Evolutionary conservation across 2,888 invertebrate genomes (phyloP).

Genomic region (Sesia bembeciformis): DNA sequence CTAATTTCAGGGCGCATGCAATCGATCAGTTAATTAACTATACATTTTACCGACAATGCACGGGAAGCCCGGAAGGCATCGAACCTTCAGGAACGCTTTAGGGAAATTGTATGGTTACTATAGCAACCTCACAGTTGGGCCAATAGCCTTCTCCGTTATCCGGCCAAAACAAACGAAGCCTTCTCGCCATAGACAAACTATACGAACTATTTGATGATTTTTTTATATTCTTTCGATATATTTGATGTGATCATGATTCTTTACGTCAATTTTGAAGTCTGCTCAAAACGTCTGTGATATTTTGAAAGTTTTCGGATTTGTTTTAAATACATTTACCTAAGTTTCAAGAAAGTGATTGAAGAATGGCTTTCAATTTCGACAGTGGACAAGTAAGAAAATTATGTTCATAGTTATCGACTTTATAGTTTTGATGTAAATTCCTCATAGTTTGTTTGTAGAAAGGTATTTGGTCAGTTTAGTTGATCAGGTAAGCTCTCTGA

Average conservation of each 20-base stretch:
- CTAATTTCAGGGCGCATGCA: too few relatives aligned
- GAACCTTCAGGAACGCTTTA: constrained; percentile 8
- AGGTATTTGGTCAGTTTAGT: too few relatives aligned
- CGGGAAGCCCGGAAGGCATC: background rate
- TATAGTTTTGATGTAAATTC: background rate
- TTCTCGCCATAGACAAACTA: constrained; percentile 18
- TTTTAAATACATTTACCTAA: constrained; percentile 13
- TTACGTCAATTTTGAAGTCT: constrained; percentile 21
- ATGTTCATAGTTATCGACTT: background rate
- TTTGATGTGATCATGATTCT: constrained; percentile 20
- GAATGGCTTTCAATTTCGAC: constrained; percentile 61
- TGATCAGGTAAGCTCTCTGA: too few relatives aligned
- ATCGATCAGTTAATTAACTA: too few relatives aligned
- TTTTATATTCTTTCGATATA: constrained; percentile 7
- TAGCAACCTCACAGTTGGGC: constrained; percentile 53
- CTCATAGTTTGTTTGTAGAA: too few relatives aligned
- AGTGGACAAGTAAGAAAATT: constrained; percentile 56
- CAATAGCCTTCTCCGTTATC: constrained; percentile 52
- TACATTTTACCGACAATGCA: too few relatives aligned
- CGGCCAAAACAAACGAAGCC: constrained; percentile 18
- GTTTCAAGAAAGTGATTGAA: constrained; percentile 17
- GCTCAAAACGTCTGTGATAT: constrained; percentile 37
- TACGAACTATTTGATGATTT: constrained; percentile 5
- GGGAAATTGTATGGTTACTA: constrained; percentile 27
- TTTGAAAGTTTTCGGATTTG: constrained; percentile 10